Evolutionary conservation across 1,140 invertebrate species (phyloP).

Genomic region (Brachionus calyciflorus): DNA sequence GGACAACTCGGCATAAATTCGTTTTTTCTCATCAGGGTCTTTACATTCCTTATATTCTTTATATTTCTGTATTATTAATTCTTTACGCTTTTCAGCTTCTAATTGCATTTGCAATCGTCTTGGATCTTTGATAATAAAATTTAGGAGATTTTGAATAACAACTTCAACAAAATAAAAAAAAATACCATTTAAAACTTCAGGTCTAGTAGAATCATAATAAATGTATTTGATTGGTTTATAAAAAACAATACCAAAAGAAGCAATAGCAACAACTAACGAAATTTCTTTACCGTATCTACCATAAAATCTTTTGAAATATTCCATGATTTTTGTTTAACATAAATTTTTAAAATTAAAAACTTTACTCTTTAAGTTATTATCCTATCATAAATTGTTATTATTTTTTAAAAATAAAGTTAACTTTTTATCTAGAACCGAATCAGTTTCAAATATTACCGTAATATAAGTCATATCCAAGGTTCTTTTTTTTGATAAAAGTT

Average conservation of each 20-base stretch:
- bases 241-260: background rate
- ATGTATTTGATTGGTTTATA: constrained; percentile 3
- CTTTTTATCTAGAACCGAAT: no score
- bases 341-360: no score
- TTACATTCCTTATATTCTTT: constrained; percentile 16
- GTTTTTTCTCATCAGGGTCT: constrained; percentile 8
- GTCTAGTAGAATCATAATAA: background rate
- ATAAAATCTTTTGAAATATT: background rate
- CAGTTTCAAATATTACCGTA: no score
- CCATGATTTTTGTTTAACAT: background rate
- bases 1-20: constrained; percentile 12
- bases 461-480: no score
- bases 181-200: constrained; percentile 18
- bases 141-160: no score
- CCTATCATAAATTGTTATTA: no score
- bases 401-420: no score
- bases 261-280: background rate
- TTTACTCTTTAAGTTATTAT: no score
- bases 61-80: background rate
- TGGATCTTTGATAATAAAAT: background rate
- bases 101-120: background rate
- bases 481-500: no score
- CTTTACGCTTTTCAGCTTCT: background rate
- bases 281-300: background rate
- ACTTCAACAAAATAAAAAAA: background rate